Evolutionary conservation across 1,140 invertebrate species (phyloP).

Genomic region (Aphis gossypii): DNA sequence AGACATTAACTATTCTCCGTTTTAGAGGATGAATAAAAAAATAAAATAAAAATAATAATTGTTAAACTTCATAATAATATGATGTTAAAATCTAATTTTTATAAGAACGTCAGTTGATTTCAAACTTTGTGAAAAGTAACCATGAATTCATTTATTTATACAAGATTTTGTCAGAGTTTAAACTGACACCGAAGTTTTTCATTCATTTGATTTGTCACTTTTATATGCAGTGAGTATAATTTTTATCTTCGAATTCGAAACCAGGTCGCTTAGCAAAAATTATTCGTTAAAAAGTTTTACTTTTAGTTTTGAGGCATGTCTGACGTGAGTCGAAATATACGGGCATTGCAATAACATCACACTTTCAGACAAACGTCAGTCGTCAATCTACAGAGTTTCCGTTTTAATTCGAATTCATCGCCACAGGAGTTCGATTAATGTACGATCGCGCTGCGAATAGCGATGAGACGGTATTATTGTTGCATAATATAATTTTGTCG

Average conservation of each 20-base stretch:
- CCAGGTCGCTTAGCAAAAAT: neutral
- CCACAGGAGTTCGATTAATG: neutral
- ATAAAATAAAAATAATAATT: neutral
- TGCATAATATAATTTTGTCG: neutral
- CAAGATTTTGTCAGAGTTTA: neutral
- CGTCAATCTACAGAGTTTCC: neutral
- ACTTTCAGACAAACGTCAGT: constrained; percentile 1
- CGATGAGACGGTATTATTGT: neutral
- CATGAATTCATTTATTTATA: neutral
- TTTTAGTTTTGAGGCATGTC: neutral
- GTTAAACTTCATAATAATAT: neutral
- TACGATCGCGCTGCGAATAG: neutral
- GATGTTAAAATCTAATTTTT: neutral
- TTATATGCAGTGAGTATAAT: neutral
- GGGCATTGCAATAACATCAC: neutral
- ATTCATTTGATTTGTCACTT: constrained; percentile 24
- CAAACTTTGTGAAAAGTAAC: neutral
- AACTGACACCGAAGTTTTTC: constrained; percentile 17
- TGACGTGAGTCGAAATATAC: neutral
- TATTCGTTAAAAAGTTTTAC: neutral
- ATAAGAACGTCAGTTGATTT: neutral
- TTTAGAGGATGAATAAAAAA: neutral
- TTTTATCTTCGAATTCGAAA: neutral
- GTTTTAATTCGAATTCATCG: neutral
- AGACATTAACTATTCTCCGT: neutral